phyloP scores from a whole-genome alignment of 2,797 vertebrate genomes.

The Poeciliopsis infans region DNA sequence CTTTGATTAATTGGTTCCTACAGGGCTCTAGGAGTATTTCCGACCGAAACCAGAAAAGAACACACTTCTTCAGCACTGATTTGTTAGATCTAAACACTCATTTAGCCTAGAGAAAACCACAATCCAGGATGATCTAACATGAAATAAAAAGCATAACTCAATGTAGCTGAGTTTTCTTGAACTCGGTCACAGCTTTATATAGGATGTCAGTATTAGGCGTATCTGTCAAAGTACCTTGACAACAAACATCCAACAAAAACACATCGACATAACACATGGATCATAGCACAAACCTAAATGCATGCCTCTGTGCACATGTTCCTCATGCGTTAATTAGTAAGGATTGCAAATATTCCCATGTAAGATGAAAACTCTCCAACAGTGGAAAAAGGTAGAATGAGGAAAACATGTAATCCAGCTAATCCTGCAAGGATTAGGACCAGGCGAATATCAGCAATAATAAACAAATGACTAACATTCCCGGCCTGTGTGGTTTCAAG shows the following conservation, averaged over 20 bases:
- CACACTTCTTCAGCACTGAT: constrained; percentile 27
- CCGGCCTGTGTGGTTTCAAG: constrained; percentile 54
- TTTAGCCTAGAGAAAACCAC: constrained; percentile 26
- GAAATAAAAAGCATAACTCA: constrained; percentile 31
- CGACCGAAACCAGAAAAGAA: constrained; percentile 28
- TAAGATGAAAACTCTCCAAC: constrained; percentile 48
- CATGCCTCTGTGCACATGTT: neutral
- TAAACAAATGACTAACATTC: constrained; percentile 79
- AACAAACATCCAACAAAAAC: constrained; percentile 56
- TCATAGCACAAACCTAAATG: constrained; percentile 1
- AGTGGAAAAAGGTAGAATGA: constrained; percentile 67
- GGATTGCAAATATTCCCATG: constrained; percentile 18
- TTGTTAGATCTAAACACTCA: constrained; percentile 40
- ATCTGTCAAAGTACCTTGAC: constrained; percentile 55
- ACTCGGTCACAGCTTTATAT: constrained; percentile 42
- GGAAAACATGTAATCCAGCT: constrained; percentile 58
- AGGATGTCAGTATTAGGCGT: constrained; percentile 40
- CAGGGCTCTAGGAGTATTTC: constrained; percentile 43
- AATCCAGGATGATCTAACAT: constrained; percentile 43
- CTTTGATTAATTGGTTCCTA: constrained; percentile 62
- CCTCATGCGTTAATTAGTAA: constrained; percentile 18
- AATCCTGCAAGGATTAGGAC: constrained; percentile 71
- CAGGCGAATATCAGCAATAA: constrained; percentile 66
- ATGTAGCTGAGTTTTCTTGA: constrained; percentile 48
- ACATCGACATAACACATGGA: constrained; percentile 26